phyloP scores from a whole-genome alignment of 1,140 invertebrate species.

The Eulimnadia texana region DNA sequence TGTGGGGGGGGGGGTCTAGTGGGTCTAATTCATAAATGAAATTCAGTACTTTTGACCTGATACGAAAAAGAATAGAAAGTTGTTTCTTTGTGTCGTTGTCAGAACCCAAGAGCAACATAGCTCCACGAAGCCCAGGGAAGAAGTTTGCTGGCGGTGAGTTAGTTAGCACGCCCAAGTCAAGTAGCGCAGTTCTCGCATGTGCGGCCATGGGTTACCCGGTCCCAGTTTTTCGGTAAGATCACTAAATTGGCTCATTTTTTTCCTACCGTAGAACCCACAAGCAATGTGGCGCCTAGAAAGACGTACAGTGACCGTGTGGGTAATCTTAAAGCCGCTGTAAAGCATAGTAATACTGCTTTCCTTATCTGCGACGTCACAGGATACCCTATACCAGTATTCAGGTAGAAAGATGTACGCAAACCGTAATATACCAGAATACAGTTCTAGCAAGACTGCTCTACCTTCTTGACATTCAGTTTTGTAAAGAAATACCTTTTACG shows the following conservation, averaged over 20 bases:
- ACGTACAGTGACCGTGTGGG: constrained; percentile 27
- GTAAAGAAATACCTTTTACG: no score
- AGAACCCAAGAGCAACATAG: constrained; percentile 35
- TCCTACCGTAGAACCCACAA: constrained; percentile 33
- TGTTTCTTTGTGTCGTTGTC: constrained; percentile 6
- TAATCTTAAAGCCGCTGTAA: constrained; percentile 19
- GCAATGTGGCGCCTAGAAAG: constrained; percentile 34
- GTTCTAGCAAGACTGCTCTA: neutral
- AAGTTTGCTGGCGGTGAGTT: constrained; percentile 10
- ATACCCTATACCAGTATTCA: constrained; percentile 33
- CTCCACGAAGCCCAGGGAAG: constrained; percentile 28
- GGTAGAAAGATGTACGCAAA: constrained; percentile 19
- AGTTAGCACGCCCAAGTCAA: neutral
- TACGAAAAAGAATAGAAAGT: no score
- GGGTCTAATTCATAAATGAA: no score
- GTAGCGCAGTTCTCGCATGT: constrained; percentile 13
- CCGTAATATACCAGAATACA: neutral
- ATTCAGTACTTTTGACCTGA: no score
- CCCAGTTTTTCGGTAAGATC: constrained; percentile 18
- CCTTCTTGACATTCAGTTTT: neutral
- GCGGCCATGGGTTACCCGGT: constrained; percentile 20
- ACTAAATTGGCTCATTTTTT: neutral
- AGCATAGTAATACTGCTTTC: constrained; percentile 13
- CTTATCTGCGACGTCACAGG: constrained; percentile 24
- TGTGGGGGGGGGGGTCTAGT: neutral